Evolutionary conservation across 2,888 invertebrate genomes (phyloP).

Genomic region (Stenotaenia linearis): DNA sequence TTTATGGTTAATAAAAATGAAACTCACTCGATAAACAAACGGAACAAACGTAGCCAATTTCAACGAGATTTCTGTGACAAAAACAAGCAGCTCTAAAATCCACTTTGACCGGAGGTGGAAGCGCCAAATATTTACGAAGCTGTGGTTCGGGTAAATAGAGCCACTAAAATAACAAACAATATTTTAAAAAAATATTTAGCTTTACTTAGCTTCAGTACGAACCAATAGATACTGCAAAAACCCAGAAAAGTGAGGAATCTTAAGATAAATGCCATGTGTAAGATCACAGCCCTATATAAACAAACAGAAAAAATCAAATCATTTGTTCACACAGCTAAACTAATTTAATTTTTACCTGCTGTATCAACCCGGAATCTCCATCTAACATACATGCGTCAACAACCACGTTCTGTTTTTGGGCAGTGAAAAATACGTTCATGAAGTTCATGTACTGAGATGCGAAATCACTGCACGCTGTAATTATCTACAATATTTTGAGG

Average conservation of each 20-base stretch:
- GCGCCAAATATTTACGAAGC: constrained; percentile 65
- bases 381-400: constrained; percentile 90
- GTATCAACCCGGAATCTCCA: constrained; percentile 80
- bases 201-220: constrained; percentile 42
- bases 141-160: constrained; percentile 76
- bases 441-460: constrained; percentile 96
- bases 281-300: constrained; percentile 76
- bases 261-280: constrained; percentile 84
- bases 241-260: constrained; percentile 78
- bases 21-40: constrained; percentile 85
- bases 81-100: constrained; percentile 97
- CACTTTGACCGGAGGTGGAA: constrained; percentile 84
- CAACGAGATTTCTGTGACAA: constrained; percentile 90
- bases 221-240: constrained; percentile 80
- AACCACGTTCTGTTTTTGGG: constrained; percentile 80
- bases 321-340: too few species aligned
- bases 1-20: background rate
- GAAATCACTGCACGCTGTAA: constrained; percentile 85
- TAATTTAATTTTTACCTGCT: constrained; percentile 63
- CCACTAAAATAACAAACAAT: constrained; percentile 55
- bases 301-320: too few species aligned
- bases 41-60: constrained; percentile 95
- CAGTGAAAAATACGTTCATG: constrained; percentile 97
- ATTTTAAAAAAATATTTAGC: background rate
- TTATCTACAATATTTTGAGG: constrained; percentile 42